phyloP scores from a whole-genome alignment of 2,888 invertebrate genomes.

The Mantis religiosa region DNA sequence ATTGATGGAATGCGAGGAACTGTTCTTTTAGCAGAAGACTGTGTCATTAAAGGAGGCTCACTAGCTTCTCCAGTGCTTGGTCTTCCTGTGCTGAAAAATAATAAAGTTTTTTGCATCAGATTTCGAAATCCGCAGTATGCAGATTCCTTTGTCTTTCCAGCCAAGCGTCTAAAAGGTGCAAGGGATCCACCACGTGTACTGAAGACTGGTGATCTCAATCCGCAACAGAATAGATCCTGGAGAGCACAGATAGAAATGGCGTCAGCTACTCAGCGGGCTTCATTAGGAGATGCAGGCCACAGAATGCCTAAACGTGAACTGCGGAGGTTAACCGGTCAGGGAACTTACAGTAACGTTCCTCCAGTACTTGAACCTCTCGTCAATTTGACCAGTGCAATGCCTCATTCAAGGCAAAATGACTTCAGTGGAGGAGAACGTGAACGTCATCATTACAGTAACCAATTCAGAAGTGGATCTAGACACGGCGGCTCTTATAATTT shows the following conservation, averaged over 20 bases:
- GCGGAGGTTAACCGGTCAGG: background rate
- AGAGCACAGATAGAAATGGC: conserved; percentile 75
- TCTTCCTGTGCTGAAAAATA: conserved; percentile 51
- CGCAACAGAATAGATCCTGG: conserved; percentile 63
- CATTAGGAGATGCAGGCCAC: conserved; percentile 66
- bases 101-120: conserved; percentile 53
- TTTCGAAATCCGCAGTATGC: conserved; percentile 77
- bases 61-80: conserved; percentile 69
- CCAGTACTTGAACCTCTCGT: background rate
- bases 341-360: background rate
- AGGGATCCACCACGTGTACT: conserved; percentile 69
- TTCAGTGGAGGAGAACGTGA: background rate
- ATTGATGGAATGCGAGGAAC: conserved; percentile 82
- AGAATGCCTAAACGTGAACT: conserved; percentile 53
- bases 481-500: background rate
- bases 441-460: background rate
- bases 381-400: background rate
- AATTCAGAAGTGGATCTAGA: background rate
- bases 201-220: conserved; percentile 68
- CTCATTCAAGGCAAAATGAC: background rate
- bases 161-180: conserved; percentile 54
- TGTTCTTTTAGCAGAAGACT: conserved; percentile 68
- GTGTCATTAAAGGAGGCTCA: conserved; percentile 60
- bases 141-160: conserved; percentile 72
- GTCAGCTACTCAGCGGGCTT: conserved; percentile 59